Base-by-base conservation (phyloP, 1,140 invertebrate genomes). In the Stegodyphus dumicola region DNA sequence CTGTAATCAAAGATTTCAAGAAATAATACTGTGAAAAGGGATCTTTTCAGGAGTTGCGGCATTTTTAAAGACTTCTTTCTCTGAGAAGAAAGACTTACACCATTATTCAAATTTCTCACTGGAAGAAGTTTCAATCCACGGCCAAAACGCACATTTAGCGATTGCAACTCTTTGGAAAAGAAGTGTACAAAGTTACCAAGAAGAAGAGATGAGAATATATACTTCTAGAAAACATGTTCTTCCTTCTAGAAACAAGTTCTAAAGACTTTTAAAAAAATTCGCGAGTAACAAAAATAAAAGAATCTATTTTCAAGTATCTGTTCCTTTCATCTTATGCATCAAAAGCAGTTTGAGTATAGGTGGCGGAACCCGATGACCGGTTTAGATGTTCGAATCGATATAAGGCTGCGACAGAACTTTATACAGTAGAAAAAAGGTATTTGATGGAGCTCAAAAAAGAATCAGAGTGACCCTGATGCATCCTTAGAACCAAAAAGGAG, bases 331-430 rank as follows among this genome's bases (percentile, higher is more conserved):
- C 70, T 66, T 75, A 83, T 67, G 70, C 80, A 74, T 83, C 71
- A 75, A 83, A 74, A 52, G 60, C 60, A 7, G 54, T 65, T 10
- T 11, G 7, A 66, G 56, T 83, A 60, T 73, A 53, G 15, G 64
- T 33, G 33, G 11, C 5, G 11, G 65, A 18, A 17, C 17, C 65
- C 65, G 71, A 83, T 75, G 71, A 75, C 80, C 70, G 64, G 75
- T 81, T 49, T 18, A 18, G 67, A 71, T 73, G 78, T 15, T 64
- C 18, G 51, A 80, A 83, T 83, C 80, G 80, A 83, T 83, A 52
- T 7, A 48, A 78, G 11, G 4, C 10, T 52, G 18, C 15, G 56
- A 60, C n/a, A 33, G 52, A 73, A 81, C 53, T 51, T 73, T 11
- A 33, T 74, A 10, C 53, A 54, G 49, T 71, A 11, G 54, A 74